phyloP scores from a whole-genome alignment of 2,113 vertebrate genomes.

The Antechinus flavipes region DNA sequence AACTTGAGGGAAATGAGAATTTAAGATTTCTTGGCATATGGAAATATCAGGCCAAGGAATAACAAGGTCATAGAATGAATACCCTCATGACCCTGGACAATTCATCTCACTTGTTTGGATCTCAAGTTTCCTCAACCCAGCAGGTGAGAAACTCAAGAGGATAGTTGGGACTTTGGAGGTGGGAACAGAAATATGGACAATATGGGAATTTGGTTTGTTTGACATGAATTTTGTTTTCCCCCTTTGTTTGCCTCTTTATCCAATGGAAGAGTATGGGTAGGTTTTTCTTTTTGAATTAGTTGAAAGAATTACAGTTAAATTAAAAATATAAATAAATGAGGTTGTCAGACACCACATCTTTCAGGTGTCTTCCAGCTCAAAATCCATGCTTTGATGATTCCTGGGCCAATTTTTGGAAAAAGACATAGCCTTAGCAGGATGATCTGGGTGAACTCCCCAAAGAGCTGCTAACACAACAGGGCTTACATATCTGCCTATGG shows the following conservation, averaged over 20 bases:
- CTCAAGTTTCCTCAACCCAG: neutral
- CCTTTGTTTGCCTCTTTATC: neutral
- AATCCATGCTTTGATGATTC: neutral
- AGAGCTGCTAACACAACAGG: neutral
- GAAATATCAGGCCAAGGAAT: neutral
- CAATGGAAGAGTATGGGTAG: neutral
- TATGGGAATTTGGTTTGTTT: neutral
- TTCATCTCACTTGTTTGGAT: neutral
- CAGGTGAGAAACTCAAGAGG: neutral
- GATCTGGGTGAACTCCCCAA: neutral
- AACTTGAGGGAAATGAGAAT: neutral
- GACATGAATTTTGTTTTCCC: neutral
- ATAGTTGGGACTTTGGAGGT: neutral
- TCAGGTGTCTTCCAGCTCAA: neutral
- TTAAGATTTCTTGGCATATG: neutral
- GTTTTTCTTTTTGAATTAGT: neutral
- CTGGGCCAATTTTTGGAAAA: neutral
- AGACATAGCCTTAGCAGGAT: neutral
- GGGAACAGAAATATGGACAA: neutral
- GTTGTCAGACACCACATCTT: neutral
- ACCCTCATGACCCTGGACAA: neutral
- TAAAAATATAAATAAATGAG: neutral
- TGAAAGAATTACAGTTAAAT: neutral
- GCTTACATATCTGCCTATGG: neutral
- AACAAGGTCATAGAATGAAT: neutral